Percentiles rank a stretch among this genome's conserved stretches.
These are phyloP conservation scores for Hyperoplus immaculatus DNA, from an alignment of 2,797 vertebrate species.

Conservation along the genomic window DNA sequence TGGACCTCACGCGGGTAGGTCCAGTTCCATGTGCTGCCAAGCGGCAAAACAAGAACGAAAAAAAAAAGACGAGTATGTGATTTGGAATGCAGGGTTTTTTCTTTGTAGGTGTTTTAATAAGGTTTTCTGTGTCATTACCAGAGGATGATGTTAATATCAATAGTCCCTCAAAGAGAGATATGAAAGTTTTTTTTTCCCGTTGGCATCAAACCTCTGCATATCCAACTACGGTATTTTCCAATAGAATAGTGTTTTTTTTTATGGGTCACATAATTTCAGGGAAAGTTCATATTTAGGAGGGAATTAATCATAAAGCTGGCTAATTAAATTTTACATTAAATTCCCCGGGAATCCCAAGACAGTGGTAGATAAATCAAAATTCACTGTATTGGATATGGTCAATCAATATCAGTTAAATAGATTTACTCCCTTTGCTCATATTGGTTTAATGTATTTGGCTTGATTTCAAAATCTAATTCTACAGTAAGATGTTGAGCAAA, in stretches of 20 bases:
- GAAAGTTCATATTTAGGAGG: neutral
- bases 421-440: neutral
- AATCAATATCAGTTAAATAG: neutral
- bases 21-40: conserved; percentile 42
- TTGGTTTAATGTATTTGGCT: neutral
- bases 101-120: neutral
- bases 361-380: neutral
- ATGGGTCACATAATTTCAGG: neutral
- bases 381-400: neutral
- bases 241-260: neutral
- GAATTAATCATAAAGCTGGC: neutral
- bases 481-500: neutral
- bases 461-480: neutral
- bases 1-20: conserved; percentile 97
- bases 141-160: neutral
- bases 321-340: neutral
- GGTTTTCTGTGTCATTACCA: neutral
- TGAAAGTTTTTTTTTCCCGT: neutral
- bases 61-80: neutral
- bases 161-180: neutral
- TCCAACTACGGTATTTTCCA: neutral
- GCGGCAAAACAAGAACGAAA: neutral
- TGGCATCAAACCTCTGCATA: neutral
- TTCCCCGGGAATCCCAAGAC: neutral
- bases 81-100: too few relatives aligned